phyloP scores from a whole-genome alignment of 1,140 invertebrate genomes.

The Drosophila ironensis region DNA sequence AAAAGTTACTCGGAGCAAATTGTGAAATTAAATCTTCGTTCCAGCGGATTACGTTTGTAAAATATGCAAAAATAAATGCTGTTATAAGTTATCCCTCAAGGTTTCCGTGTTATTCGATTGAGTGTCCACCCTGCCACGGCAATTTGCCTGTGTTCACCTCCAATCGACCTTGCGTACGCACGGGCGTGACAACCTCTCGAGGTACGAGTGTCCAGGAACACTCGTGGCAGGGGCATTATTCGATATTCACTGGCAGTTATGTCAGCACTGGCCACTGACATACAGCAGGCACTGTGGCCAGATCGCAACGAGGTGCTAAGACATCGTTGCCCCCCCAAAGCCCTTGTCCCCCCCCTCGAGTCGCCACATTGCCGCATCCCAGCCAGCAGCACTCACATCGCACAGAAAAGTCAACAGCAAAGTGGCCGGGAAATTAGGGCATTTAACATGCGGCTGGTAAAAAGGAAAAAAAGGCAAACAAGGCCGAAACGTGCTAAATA shows the following conservation, averaged over 20 bases:
- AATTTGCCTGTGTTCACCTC: too few species aligned
- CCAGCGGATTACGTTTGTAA: too few species aligned
- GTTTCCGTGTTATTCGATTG: too few species aligned
- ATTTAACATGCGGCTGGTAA: conserved; percentile 65
- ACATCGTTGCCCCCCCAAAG: background rate
- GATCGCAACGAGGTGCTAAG: conserved; percentile 60
- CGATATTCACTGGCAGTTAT: conserved; percentile 40
- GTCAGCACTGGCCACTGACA: conserved; percentile 8
- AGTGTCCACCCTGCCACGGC: too few species aligned
- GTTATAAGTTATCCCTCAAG: too few species aligned
- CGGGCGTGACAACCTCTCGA: conserved; percentile 35
- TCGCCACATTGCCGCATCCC: too few species aligned
- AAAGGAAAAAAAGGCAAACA: conserved; percentile 36
- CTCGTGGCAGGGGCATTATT: conserved; percentile 29
- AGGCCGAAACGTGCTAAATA: conserved; percentile 50
- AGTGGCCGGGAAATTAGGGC: conserved; percentile 62
- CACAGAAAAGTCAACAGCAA: conserved; percentile 20
- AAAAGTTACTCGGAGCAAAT: too few species aligned
- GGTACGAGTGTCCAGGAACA: background rate
- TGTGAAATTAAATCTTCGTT: too few species aligned
- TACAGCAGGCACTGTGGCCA: background rate
- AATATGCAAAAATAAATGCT: too few species aligned
- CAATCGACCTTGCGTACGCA: too few species aligned
- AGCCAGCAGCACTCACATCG: background rate
- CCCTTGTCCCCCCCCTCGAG: too few species aligned